Conservation (phyloP, 2,113 vertebrate genomes). For the Pseudorasbora parva region DNA sequence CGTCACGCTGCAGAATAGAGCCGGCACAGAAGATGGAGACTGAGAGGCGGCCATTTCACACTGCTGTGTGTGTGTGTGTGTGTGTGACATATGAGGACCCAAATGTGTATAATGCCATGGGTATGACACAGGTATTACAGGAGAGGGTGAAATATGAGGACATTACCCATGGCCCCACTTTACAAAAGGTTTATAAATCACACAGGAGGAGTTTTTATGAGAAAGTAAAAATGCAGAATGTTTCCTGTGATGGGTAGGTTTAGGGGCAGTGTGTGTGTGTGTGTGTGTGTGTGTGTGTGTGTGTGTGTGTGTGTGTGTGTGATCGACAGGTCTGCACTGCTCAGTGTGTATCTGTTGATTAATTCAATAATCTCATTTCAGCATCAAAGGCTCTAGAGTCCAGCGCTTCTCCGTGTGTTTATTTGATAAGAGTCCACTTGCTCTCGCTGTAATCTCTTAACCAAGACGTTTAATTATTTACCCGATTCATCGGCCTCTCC, state of each 20-base stretch:
- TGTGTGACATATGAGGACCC: too few species aligned
- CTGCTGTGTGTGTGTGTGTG: neutral
- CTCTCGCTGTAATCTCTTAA: constrained; percentile 22
- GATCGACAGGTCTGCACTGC: too few species aligned
- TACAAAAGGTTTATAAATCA: too few species aligned
- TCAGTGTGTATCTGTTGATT: neutral
- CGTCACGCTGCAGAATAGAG: neutral
- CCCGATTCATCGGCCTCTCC: constrained; percentile 24
- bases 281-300: too few species aligned
- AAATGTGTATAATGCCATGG: too few species aligned
- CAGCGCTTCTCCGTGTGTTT: neutral
- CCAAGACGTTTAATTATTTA: constrained; percentile 46
- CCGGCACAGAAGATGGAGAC: neutral
- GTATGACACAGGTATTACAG: too few species aligned
- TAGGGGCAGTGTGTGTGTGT: too few species aligned
- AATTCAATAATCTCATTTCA: constrained; percentile 15
- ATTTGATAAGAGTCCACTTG: neutral
- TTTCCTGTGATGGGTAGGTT: too few species aligned
- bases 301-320: neutral
- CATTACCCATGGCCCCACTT: too few species aligned
- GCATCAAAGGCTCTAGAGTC: neutral
- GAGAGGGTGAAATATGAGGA: too few species aligned
- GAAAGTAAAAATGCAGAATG: too few species aligned
- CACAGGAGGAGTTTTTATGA: too few species aligned
- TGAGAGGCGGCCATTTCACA: neutral